These are phyloP conservation scores for Andrena cerasifolii DNA, from an alignment of 1,140 invertebrate species.

Conservation along the genomic window DNA sequence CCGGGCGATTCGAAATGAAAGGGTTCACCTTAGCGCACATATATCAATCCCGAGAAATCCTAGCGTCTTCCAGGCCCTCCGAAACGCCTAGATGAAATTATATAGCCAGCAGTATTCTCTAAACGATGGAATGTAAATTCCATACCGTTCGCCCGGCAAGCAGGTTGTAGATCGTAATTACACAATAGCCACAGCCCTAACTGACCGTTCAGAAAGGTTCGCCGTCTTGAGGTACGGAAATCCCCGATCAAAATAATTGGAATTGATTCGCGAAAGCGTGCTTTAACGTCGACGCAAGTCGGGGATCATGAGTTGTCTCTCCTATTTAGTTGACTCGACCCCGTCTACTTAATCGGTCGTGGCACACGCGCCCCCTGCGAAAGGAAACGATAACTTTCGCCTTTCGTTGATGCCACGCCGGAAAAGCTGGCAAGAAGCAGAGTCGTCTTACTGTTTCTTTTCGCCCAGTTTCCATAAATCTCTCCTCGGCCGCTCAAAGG, in stretches of 20 bases:
- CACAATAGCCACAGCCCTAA: constrained; percentile 35
- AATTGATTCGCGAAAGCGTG: constrained; percentile 69
- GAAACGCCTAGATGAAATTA: constrained; percentile 67
- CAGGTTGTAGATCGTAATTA: constrained; percentile 67
- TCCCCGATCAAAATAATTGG: constrained; percentile 75
- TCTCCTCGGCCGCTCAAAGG: constrained; percentile 63
- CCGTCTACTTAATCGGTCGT: not conserved
- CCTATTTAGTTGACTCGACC: not conserved
- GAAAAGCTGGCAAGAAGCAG: constrained; percentile 32
- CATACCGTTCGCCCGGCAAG: constrained; percentile 67
- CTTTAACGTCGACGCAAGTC: not conserved
- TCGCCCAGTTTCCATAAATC: constrained; percentile 74
- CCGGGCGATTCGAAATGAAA: constrained; percentile 57
- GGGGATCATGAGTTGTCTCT: too few species aligned
- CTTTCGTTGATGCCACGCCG: constrained; percentile 26
- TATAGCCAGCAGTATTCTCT: constrained; percentile 47
- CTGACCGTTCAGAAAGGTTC: constrained; percentile 55
- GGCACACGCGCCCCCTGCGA: not conserved
- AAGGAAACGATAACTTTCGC: constrained; percentile 14
- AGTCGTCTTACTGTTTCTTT: constrained; percentile 61
- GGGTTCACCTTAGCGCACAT: constrained; percentile 51
- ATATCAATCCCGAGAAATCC: constrained; percentile 60
- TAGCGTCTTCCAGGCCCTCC: constrained; percentile 24
- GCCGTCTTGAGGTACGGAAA: constrained; percentile 66
- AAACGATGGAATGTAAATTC: constrained; percentile 72